Percentiles rank a stretch among this genome's conserved stretches.
Evolutionary conservation across 2,113 vertebrate species (phyloP).

Genomic region (Coryphaenoides rupestris): DNA sequence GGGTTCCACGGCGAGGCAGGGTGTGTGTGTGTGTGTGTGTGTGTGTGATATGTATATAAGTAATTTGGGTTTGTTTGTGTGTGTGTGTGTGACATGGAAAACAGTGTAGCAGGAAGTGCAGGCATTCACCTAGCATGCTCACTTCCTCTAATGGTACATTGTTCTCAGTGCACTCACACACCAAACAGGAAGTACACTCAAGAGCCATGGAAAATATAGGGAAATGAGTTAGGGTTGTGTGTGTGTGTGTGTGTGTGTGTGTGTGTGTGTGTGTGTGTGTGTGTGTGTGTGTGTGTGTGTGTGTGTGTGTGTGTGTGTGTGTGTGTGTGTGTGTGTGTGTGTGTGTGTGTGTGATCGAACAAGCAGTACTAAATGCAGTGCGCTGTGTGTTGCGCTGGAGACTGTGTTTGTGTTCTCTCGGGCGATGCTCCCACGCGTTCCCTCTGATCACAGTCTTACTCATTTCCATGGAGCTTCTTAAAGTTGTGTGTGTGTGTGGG

Average conservation of each 20-base stretch:
- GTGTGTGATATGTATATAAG: slow-evolving; percentile 8
- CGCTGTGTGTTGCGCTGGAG: no score
- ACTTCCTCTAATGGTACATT: slow-evolving; percentile 74
- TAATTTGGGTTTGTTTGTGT: not conserved
- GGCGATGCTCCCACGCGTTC: no score
- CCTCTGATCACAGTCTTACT: no score
- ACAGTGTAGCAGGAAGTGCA: slow-evolving; percentile 59
- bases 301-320: not conserved
- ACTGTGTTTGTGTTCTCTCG: no score
- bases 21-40: slow-evolving; percentile 7
- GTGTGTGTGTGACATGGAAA: slow-evolving; percentile 49
- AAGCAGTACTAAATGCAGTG: no score
- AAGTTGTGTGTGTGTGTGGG: not conserved
- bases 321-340: no score
- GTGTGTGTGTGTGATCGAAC: no score
- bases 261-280: slow-evolving; percentile 11
- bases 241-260: slow-evolving; percentile 15
- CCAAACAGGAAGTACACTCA: slow-evolving; percentile 62
- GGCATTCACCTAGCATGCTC: slow-evolving; percentile 60
- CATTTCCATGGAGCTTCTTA: no score
- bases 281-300: slow-evolving; percentile 3
- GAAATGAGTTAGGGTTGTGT: slow-evolving; percentile 29
- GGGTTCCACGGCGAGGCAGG: slow-evolving; percentile 8
- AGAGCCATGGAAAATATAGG: slow-evolving; percentile 58
- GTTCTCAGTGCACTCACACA: slow-evolving; percentile 72